Evolutionary conservation across 1,140 invertebrate species (phyloP), one percentile per base, ranked within the genome.

Genomic region (Choristoneura fumiferana): DNA sequence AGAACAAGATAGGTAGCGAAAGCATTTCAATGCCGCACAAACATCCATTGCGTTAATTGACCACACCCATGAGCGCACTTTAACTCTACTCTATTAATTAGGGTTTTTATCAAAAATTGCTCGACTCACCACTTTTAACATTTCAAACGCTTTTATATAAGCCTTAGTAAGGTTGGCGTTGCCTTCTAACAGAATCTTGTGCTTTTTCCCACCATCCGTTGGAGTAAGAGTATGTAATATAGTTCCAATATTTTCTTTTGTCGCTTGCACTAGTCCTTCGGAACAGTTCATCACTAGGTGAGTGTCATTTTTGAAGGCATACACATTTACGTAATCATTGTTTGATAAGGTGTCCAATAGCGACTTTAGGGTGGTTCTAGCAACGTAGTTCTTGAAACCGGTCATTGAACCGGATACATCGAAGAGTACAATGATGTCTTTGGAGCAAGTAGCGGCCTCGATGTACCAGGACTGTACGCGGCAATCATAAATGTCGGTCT

Each of bases 401-500:
- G 94, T 95, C 99, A 99, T 99, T 9, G 98, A 99, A n/a, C 98
- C 99, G 58, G 97, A 96, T 36, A 93, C 94, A 81, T 99, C 99
- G 37, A 99, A 91, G 15, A 99, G 89, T 61, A 99, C 98, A 14
- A 99, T 93, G 63, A 99, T 94, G 79, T 99, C 98, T 88, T 99
- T 99, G 8, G 98, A 97, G 68, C 97, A 98, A 0, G 98, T 98
- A 0, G 98, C 96, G 0, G 98, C 98, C 88, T 98, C 95, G 62
- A 99, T 98, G 82, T 98, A 99, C 97, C 97, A 98, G 15, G 95
- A 95, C 43, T 95, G 90, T 12, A 95, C 94, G 8, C 97, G 92
- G 71, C 96, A 97, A 76, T 98, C 97, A 75, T 96, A 98, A 0
- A 87, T 76, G 8, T 91, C 90, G 0, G 83, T 62, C 53, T 84